Conservation (phyloP, 1,140 invertebrate genomes). For the Chironomus tepperi region DNA sequence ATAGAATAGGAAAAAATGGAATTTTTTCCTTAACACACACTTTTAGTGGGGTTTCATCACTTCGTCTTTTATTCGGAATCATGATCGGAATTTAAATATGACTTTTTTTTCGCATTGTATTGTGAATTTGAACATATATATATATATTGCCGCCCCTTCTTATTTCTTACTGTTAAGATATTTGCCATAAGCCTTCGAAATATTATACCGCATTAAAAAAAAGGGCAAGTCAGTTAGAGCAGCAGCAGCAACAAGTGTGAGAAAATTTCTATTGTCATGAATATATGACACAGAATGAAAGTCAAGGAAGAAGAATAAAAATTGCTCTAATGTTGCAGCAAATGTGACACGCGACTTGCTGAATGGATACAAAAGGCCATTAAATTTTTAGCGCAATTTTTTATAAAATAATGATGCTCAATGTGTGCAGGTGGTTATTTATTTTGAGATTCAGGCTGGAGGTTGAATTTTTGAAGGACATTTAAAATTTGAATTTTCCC, state of each 20-base stretch:
- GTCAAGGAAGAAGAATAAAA: background rate
- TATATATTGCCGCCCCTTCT: constrained; percentile 5
- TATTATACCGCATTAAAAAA: background rate
- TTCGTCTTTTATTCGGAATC: background rate
- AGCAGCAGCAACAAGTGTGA: constrained; percentile 17
- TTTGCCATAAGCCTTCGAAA: constrained; percentile 2
- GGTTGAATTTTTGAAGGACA: too few species aligned
- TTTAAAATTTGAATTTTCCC: too few species aligned
- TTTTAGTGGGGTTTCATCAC: background rate
- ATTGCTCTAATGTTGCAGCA: background rate
- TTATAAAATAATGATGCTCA: too few species aligned
- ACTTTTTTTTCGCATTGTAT: background rate
- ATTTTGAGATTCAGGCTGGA: too few species aligned
- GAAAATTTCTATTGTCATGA: constrained; percentile 5
- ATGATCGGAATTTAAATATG: constrained; percentile 23
- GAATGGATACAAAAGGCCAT: constrained; percentile 8
- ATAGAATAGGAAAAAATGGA: background rate
- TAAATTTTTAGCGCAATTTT: too few species aligned
- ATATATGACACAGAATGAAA: background rate
- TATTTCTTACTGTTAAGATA: background rate
- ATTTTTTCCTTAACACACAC: constrained; percentile 1
- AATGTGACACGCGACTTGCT: constrained; percentile 4
- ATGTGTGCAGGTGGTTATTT: too few species aligned
- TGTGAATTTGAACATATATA: background rate
- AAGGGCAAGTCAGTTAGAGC: background rate